Percentiles rank a stretch among this genome's conserved stretches.
Conservation (phyloP, 1,140 invertebrate species). For the Chelonus insularis region DNA sequence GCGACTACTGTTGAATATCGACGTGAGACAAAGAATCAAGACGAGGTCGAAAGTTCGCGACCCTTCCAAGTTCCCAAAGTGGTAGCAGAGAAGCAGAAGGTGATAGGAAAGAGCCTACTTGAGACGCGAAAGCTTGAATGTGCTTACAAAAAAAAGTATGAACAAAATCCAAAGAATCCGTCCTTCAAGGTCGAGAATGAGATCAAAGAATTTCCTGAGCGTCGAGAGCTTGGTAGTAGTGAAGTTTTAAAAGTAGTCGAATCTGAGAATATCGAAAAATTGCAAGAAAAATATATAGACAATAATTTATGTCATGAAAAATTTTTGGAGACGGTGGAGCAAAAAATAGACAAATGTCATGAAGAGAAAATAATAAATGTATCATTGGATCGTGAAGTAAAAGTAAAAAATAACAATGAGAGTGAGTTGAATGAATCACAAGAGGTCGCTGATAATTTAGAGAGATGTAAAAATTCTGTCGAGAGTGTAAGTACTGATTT, state of each 20-base stretch:
- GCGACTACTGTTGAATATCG: slow-evolving; percentile 5
- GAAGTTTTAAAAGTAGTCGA: neutral
- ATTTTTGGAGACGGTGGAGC: neutral
- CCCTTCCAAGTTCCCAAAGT: neutral
- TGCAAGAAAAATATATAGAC: no score
- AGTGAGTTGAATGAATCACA: neutral
- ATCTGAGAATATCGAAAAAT: neutral
- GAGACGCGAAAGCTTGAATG: slow-evolving; percentile 22
- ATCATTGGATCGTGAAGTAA: slow-evolving; percentile 9
- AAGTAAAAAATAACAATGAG: slow-evolving; percentile 25
- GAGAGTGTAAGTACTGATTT: neutral
- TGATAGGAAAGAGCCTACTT: slow-evolving; percentile 18
- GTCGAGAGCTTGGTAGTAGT: neutral
- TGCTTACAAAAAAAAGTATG: neutral
- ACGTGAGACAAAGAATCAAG: slow-evolving; percentile 12
- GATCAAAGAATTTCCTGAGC: neutral
- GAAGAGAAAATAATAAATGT: slow-evolving; percentile 4
- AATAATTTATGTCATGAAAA: neutral
- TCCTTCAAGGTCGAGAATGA: slow-evolving; percentile 1
- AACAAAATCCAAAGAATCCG: neutral
- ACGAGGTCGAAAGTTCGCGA: slow-evolving; percentile 16
- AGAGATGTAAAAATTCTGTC: slow-evolving; percentile 9
- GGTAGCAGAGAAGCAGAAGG: neutral
- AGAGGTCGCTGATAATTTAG: slow-evolving; percentile 4
- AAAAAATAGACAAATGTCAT: no score